Evolutionary conservation across 2,888 invertebrate species (phyloP).

Genomic region (Chrysodeixis includens): DNA sequence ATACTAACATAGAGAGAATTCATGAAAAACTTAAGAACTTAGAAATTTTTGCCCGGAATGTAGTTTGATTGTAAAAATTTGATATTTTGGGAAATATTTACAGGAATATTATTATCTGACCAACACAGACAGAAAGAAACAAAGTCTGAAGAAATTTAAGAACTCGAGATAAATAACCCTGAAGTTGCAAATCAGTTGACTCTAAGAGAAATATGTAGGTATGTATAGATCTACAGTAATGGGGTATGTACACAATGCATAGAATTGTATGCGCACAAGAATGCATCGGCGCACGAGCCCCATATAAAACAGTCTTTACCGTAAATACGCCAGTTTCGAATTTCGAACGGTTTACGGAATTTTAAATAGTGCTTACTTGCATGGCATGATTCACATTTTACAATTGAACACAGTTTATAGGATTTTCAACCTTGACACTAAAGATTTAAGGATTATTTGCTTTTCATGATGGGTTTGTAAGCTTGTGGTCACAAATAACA

Average conservation of each 20-base stretch:
- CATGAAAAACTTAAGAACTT: too few relatives aligned
- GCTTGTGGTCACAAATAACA: slow-evolving; percentile 34
- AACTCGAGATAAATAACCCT: background rate
- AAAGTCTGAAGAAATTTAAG: background rate
- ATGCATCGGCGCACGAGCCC: slow-evolving; percentile 60
- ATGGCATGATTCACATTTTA: slow-evolving; percentile 58
- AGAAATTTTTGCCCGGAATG: too few relatives aligned
- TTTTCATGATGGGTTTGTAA: slow-evolving; percentile 10
- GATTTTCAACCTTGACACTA: slow-evolving; percentile 37
- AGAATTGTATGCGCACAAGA: slow-evolving; percentile 38
- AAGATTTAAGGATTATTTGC: slow-evolving; percentile 12
- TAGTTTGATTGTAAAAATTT: too few relatives aligned
- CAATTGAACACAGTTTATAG: slow-evolving; percentile 21
- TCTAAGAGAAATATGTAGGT: background rate
- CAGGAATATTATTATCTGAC: too few relatives aligned
- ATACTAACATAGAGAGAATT: too few relatives aligned
- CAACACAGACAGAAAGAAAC: too few relatives aligned
- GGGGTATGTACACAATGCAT: slow-evolving; percentile 2
- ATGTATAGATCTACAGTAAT: background rate
- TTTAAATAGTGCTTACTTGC: slow-evolving; percentile 59
- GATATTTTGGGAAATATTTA: too few relatives aligned
- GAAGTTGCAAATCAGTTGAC: background rate
- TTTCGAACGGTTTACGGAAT: slow-evolving; percentile 68
- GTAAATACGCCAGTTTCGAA: slow-evolving; percentile 71
- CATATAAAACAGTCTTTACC: slow-evolving; percentile 69